Evolutionary conservation across 2,113 vertebrate genomes (phyloP), one percentile per base, ranked within the genome.

Genomic region (Ageneiosus marmoratus): DNA sequence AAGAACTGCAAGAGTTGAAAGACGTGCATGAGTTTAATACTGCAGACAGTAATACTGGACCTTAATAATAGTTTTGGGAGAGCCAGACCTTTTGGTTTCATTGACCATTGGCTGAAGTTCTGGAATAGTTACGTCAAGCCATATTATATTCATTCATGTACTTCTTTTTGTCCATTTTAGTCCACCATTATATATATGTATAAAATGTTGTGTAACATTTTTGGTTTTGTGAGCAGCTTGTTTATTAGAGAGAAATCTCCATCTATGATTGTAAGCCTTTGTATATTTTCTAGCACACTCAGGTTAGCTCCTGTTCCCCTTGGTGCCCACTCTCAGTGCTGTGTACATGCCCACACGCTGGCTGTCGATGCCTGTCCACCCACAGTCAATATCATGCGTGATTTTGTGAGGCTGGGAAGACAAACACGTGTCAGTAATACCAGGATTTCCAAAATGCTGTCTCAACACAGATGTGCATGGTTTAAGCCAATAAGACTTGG

Each of bases 391-490:
- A 51, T 76, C 44, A 77, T 81, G 69, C 24, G 16, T 41, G 53
- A 80, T 65, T 55, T 22, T 76, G 69, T 62, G 62, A 69, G 27
- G 24, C 27, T 46, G 58, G 65, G 32, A 65, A 67, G 50, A 87
- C 46, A n/a, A 58, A 44, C 86, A 85, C 58, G 44, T 85, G 81
- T 85, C 77, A 73, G 18, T 77, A 37, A 53, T 80, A 77, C 37
- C 55, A 63, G 72, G 77, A 73, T 79, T 84, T 70, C 56, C 76
- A 79, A 55, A 18, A 79, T 58, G 34, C 44, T 60, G 46, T 65
- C 48, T 48, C 74, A 80, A 48, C 62, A 34, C 67, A 65, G 60
- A 58, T 60, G 73, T 77, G 73, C n/a, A 48, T 16, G 55, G 16
- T 60, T 60, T 80, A 80, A 51, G 56, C 82, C 62, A 75, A 60